Conservation (phyloP, 53 echinoderm and acorn worm genomes). For the Astropecten irregularis region DNA sequence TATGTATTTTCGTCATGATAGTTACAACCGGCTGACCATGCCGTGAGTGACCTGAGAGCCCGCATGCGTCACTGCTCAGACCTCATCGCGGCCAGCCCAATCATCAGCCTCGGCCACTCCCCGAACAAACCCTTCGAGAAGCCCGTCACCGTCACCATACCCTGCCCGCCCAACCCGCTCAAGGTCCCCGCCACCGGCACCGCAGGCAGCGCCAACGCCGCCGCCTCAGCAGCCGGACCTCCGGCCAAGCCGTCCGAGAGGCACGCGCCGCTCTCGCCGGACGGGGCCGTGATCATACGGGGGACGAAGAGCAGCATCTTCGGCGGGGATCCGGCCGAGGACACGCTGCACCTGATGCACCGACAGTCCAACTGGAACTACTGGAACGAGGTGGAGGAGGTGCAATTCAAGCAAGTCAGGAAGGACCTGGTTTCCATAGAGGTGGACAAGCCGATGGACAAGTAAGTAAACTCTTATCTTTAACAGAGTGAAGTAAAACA, state of each 20-base stretch:
- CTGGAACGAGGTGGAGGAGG: slow-evolving; percentile 78
- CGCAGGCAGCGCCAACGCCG: background rate
- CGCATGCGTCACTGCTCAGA: slow-evolving; percentile 91
- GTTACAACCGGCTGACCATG: slow-evolving; percentile 95
- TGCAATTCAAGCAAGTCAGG: slow-evolving; percentile 73
- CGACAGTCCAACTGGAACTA: slow-evolving; percentile 58
- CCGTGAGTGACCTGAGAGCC: slow-evolving; percentile 78
- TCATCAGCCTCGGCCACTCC: slow-evolving; percentile 84
- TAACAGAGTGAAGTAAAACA: background rate
- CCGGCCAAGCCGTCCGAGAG: slow-evolving; percentile 30
- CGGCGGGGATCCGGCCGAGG: slow-evolving; percentile 84
- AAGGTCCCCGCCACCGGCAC: slow-evolving; percentile 47
- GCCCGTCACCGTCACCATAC: slow-evolving; percentile 81
- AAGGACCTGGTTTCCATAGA: slow-evolving; percentile 85
- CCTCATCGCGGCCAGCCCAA: slow-evolving; percentile 88
- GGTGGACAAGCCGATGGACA: slow-evolving; percentile 73
- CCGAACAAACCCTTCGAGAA: slow-evolving; percentile 75
- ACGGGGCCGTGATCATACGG: slow-evolving; percentile 81
- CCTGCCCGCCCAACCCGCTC: slow-evolving; percentile 92
- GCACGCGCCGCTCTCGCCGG: slow-evolving; percentile 64
- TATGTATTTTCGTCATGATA: too few relatives aligned
- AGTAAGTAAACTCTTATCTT: too few relatives aligned
- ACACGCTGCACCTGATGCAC: slow-evolving; percentile 78
- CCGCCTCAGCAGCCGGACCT: background rate
- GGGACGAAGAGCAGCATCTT: slow-evolving; percentile 88